These are phyloP conservation scores for Drosophila mercatorum DNA, from an alignment of 2,888 invertebrate species.

Conservation along the genomic window DNA sequence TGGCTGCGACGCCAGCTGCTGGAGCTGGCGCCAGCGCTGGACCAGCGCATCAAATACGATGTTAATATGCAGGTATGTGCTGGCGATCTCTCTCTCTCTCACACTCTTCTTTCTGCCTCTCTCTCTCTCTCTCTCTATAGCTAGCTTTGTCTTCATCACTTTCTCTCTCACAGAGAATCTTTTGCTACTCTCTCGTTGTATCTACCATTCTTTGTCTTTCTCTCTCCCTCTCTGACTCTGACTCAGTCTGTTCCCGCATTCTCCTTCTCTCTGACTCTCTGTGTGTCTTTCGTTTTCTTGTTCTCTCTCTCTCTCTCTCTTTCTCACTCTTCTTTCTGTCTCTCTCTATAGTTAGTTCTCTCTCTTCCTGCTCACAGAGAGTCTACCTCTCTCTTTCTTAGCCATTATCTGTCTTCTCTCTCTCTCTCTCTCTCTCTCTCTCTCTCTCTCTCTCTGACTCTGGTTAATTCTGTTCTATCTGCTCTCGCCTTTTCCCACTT, in stretches of 20 bases:
- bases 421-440: not conserved
- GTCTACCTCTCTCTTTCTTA: not conserved
- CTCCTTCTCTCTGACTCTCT: not conserved
- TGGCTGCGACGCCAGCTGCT: conserved; percentile 68
- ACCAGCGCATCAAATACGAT: conserved; percentile 71
- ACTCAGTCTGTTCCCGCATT: too few relatives aligned
- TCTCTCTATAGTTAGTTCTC: not conserved
- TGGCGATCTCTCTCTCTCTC: not conserved
- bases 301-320: not conserved
- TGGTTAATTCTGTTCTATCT: not conserved
- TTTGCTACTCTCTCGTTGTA: too few relatives aligned
- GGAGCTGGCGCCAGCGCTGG: conserved; percentile 50
- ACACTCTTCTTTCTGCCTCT: not conserved
- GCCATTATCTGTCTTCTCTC: not conserved
- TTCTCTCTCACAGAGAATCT: not conserved
- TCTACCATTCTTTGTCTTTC: not conserved
- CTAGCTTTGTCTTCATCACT: not conserved
- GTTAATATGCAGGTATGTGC: conserved; percentile 70
- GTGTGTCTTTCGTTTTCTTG: not conserved
- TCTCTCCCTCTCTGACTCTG: not conserved
- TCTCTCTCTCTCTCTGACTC: not conserved
- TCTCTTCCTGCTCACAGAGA: not conserved
- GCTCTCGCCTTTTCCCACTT: not conserved
- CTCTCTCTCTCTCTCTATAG: not conserved
- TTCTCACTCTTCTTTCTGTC: not conserved